Conservation (phyloP, 2,113 vertebrate genomes). For the Corythornis vintsioides region DNA sequence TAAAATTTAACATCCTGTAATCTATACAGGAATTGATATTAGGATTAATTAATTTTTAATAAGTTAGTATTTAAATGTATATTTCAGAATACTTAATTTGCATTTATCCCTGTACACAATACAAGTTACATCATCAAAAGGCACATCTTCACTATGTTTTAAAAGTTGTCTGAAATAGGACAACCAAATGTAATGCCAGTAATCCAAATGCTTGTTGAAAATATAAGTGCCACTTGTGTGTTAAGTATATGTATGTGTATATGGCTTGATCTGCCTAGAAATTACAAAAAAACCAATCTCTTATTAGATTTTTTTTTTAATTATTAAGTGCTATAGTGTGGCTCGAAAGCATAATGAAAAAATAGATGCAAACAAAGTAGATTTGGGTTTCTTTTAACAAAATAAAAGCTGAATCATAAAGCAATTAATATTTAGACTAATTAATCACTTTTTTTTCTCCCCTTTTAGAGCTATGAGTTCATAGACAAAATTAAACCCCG, state of each 20-base stretch:
- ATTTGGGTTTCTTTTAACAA: background rate
- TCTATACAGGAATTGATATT: background rate
- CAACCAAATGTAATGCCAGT: background rate
- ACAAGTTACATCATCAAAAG: background rate
- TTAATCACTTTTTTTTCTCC: background rate
- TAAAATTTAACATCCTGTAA: background rate
- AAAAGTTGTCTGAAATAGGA: background rate
- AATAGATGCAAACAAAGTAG: background rate
- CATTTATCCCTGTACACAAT: background rate
- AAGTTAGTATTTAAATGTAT: too few species aligned
- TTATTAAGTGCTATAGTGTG: background rate
- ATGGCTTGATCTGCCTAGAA: background rate
- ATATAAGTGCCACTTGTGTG: background rate
- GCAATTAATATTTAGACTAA: fast-evolving
- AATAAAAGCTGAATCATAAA: background rate
- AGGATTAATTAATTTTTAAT: background rate
- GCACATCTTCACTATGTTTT: background rate
- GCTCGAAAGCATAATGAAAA: background rate
- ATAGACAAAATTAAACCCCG: background rate
- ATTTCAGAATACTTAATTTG: background rate
- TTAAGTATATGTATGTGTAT: too few species aligned
- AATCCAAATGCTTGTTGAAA: background rate
- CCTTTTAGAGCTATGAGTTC: background rate
- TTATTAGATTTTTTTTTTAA: background rate
- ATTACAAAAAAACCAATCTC: background rate